A percentile compares a stretch with the other conserved stretches of the same genome.
phyloP scores from a whole-genome alignment of 2,888 invertebrate species.

The Corbicula japonica region DNA sequence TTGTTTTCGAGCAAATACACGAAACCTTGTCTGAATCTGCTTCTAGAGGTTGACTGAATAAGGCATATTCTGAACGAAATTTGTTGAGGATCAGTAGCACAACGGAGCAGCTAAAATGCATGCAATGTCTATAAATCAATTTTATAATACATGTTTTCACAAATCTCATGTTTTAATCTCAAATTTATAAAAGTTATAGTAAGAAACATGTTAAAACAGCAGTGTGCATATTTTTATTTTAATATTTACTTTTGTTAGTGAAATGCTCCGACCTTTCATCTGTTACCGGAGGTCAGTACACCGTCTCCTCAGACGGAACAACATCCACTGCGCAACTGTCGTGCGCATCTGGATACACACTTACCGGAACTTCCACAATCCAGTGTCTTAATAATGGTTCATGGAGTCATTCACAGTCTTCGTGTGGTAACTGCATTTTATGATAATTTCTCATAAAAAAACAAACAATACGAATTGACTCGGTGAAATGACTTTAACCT shows the following conservation, averaged over 20 bases:
- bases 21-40: too few species aligned
- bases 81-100: too few species aligned
- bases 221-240: neutral
- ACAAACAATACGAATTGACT: too few species aligned
- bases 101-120: too few species aligned
- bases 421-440: too few species aligned
- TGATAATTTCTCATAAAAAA: too few species aligned
- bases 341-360: constrained; percentile 5
- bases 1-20: too few species aligned
- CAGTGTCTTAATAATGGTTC: constrained; percentile 24
- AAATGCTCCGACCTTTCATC: constrained; percentile 2
- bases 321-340: neutral
- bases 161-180: neutral
- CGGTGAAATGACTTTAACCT: too few species aligned
- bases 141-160: neutral
- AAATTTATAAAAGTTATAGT: neutral
- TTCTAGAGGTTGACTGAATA: too few species aligned
- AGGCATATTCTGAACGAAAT: too few species aligned
- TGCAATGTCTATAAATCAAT: neutral
- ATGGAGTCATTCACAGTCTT: too few species aligned
- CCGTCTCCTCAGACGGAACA: constrained; percentile 11
- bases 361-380: neutral
- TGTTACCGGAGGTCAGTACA: constrained; percentile 6
- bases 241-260: neutral
- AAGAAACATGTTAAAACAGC: neutral